Base-by-base conservation (phyloP, 2,888 invertebrate species). In the Ganaspis brasiliensis region DNA sequence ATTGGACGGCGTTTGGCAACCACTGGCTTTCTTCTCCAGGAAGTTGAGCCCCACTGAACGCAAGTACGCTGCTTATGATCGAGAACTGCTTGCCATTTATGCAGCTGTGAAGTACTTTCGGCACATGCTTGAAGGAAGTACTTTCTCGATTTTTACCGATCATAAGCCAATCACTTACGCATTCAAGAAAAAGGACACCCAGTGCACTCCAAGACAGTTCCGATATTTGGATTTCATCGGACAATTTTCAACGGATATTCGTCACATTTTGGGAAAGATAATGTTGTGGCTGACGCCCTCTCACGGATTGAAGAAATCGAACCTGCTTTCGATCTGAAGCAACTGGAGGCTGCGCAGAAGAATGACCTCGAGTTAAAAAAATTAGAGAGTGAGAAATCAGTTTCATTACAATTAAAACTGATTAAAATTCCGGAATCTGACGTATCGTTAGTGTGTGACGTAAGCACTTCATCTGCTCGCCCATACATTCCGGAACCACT, bases 11-110 rank as follows among this genome's bases (percentile, higher is more conserved):
- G 52, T 4, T 0, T 86, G 86, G 21, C 59, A 83, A 70, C 85
- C 86, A 2, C 73, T 86, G 1, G 79, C 71, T 0, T 88, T 87
- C 57, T 88, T 85, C 76, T 84, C 86, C 0, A 82, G 77, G 73
- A 87, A 87, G 72, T 75, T 88, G 1, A 79, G 72, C 14, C 21
- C 74, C 0, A 73, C 87, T 0, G 82, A 88, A 75, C 52, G 4
- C 2, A 85, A 82, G 31, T 88, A 87, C 79, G 81, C 83, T 59
- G 76, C 86, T 1, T 87, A 81, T 72, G 84, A 86, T 31, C 52
- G 84, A 6, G 86, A 88, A 75, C 75, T 87, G 1, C 79, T 86
- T 1, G 85, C 86, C 0, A 82, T 87, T 3, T 87, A 84, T 59
- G 56, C 67, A 1, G 78, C 83, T 0, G 71, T 86, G 0, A 82